Evolutionary conservation across 1,140 invertebrate genomes (phyloP).

Genomic region (Aphidius ervi): DNA sequence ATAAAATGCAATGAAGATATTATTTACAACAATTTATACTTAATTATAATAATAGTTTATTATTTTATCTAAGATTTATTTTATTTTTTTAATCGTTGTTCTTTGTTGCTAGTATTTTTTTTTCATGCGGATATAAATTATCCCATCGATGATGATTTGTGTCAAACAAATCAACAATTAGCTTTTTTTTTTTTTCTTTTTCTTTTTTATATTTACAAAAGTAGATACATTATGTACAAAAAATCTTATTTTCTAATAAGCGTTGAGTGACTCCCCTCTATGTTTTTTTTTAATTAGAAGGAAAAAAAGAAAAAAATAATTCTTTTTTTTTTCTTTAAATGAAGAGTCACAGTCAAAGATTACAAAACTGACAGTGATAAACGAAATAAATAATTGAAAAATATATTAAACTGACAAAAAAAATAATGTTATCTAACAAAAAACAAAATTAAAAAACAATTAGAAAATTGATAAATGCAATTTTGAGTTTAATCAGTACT

Average conservation of each 20-base stretch:
- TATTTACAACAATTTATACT: constrained; percentile 18
- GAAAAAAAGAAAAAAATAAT: background rate
- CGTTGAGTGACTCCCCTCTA: constrained; percentile 43
- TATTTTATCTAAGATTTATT: no score
- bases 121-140: constrained; percentile 1
- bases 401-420: no score
- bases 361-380: no score
- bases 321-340: background rate
- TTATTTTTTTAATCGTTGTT: background rate
- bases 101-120: constrained; percentile 3
- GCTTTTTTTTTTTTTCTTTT: constrained; percentile 11
- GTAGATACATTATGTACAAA: constrained; percentile 50
- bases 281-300: background rate
- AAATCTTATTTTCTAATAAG: constrained; percentile 51
- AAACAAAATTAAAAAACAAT: no score
- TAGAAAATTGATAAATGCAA: no score
- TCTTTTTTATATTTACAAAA: constrained; percentile 45
- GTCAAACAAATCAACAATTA: constrained; percentile 16
- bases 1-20: constrained; percentile 16
- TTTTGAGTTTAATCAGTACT: no score
- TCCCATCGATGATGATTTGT: constrained; percentile 10
- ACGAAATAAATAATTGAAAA: no score
- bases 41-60: background rate
- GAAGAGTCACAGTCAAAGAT: background rate
- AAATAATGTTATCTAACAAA: no score